Base-by-base conservation (phyloP, 1,140 invertebrate genomes). In the Lasioglossum baleicum region DNA sequence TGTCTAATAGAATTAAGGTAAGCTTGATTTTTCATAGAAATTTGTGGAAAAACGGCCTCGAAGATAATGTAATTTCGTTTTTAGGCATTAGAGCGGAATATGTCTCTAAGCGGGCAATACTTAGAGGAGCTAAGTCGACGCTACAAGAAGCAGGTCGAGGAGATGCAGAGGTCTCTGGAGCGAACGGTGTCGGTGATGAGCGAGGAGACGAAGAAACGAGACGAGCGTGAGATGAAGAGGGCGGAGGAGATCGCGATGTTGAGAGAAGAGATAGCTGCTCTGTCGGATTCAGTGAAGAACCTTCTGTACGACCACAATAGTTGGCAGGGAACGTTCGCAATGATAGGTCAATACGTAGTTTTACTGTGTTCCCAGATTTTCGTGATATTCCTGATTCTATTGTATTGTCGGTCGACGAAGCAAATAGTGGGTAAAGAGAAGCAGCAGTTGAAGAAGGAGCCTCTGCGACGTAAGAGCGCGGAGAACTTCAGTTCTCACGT, bases 141-240 rank as follows among this genome's bases (percentile, higher is more conserved):
- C 61, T 99, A 99, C 92, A 98, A 99, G 85, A 97, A 97, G 81
- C 98, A 99, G 93, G 97, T 98, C 48, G 98, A 99, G 91, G 98
- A 99, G 89, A 97, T 98, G 95, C 97, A 98, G 90, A 95, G 95
- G 76, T 95, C 96, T 6, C 95, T 98, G 75, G 97, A 98, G 85
- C 96, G 97, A 81, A 97, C 97, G 0, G 94, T 97, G 61, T 92
- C 94, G 3, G 95, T 95, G 26, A 94, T 97, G 90, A 95, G 95
- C 63, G 97, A 97, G 81, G 96, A 97, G 85, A 95, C 95, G 17
- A 94, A 94, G 58, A 95, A 95, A 82, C 94, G 95, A 51, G 95
- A 96, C 71, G 96, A 97, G 82, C 94, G 95, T 44, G 96, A 97
- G 84, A 93, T 94, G 67, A 94, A 95, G 75, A 94, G 95, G 69